These are phyloP conservation scores for Drosophila ohnishii DNA, from an alignment of 1,140 invertebrate genomes.

Conservation along the genomic window DNA sequence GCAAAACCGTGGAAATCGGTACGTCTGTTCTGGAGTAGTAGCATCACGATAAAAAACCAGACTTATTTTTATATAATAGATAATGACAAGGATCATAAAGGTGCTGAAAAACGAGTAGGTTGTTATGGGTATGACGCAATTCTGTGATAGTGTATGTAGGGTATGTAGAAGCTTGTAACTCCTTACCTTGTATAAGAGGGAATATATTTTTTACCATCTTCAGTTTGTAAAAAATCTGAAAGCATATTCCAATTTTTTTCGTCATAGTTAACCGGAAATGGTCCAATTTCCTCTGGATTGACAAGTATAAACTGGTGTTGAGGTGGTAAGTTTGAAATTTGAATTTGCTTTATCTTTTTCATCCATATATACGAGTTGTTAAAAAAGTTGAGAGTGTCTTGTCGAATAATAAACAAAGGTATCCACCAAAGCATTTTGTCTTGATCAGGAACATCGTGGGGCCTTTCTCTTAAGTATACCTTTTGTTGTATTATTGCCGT, in stretches of 20 bases:
- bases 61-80: too few species aligned
- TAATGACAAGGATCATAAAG: too few species aligned
- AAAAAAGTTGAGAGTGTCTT: slow-evolving; percentile 85
- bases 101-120: too few species aligned
- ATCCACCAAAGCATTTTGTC: slow-evolving; percentile 88
- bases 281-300: slow-evolving; percentile 92
- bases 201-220: slow-evolving; percentile 85
- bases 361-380: slow-evolving; percentile 86
- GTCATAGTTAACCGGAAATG: slow-evolving; percentile 93
- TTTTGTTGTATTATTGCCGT: slow-evolving; percentile 87
- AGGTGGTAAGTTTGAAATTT: slow-evolving; percentile 84
- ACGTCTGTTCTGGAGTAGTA: too few species aligned
- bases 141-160: too few species aligned
- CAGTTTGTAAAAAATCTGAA: slow-evolving; percentile 85
- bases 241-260: slow-evolving; percentile 90
- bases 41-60: too few species aligned
- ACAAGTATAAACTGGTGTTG: slow-evolving; percentile 88
- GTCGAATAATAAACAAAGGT: slow-evolving; percentile 86
- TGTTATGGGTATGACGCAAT: too few species aligned
- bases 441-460: slow-evolving; percentile 87
- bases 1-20: too few species aligned
- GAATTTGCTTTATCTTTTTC: slow-evolving; percentile 84
- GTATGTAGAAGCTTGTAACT: background rate
- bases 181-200: slow-evolving; percentile 85
- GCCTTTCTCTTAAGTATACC: slow-evolving; percentile 87